These are phyloP conservation scores for Paraplagusia blochii DNA, from an alignment of 2,113 vertebrate species.

Conservation along the genomic window DNA sequence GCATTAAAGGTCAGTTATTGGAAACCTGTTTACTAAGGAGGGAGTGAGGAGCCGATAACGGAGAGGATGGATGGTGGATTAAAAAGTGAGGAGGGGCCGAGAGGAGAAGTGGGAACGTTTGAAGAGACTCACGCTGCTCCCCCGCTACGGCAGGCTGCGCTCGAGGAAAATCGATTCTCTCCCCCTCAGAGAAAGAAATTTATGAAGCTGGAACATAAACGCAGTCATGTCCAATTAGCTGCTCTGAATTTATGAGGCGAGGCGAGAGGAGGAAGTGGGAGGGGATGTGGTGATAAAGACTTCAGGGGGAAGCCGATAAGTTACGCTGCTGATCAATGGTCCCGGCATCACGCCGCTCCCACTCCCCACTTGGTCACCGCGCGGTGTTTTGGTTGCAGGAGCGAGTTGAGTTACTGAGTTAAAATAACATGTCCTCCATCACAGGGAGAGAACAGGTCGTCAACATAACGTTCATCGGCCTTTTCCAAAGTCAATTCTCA, in stretches of 20 bases:
- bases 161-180: conserved; percentile 72
- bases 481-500: conserved; percentile 2
- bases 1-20: conserved; percentile 48
- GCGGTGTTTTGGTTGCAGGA: background rate
- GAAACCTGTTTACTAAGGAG: conserved; percentile 47
- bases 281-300: conserved; percentile 66
- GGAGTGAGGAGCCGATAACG: conserved; percentile 1
- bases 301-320: conserved; percentile 65
- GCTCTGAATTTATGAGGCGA: conserved; percentile 64
- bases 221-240: conserved; percentile 77
- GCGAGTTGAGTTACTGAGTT: background rate
- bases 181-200: conserved; percentile 72
- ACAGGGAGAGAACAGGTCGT: background rate
- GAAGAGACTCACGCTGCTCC: conserved; percentile 36
- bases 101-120: conserved; percentile 36
- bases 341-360: conserved; percentile 31
- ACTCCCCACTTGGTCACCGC: conserved; percentile 26
- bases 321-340: conserved; percentile 67
- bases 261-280: conserved; percentile 51
- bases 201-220: conserved; percentile 75
- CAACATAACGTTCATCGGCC: background rate
- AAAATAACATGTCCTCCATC: background rate
- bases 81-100: conserved; percentile 9
- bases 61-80: conserved; percentile 18
- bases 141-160: conserved; percentile 43